phyloP scores from a whole-genome alignment of 2,113 vertebrate genomes.

The Steatornis caripensis region DNA sequence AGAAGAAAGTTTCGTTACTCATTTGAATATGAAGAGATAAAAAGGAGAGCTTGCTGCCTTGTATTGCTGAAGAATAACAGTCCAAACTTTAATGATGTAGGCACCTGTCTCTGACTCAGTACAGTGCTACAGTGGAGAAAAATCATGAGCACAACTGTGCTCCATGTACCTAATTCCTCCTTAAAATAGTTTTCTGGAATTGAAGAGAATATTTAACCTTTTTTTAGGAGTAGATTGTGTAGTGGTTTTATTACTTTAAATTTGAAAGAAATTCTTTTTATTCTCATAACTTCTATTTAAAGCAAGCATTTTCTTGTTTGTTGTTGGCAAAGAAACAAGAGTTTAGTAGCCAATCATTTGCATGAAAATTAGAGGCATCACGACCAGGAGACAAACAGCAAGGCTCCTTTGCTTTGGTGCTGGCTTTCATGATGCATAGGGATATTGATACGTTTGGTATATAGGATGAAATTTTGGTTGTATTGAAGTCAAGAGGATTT shows the following conservation, averaged over 20 bases:
- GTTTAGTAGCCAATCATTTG: background rate
- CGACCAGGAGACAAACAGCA: background rate
- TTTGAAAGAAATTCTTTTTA: background rate
- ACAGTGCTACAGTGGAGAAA: background rate
- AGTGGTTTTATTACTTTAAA: background rate
- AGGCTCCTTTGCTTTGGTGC: background rate
- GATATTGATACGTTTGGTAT: background rate
- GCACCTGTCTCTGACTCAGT: background rate
- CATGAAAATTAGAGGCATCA: background rate
- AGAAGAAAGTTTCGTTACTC: background rate
- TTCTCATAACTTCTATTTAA: background rate
- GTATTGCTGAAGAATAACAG: background rate
- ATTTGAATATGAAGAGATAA: background rate
- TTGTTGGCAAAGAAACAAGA: background rate
- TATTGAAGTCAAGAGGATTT: background rate
- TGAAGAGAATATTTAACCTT: background rate
- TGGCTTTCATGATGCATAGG: background rate
- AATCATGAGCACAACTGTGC: background rate
- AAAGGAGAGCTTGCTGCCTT: background rate
- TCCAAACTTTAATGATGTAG: background rate
- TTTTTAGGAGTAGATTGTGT: background rate
- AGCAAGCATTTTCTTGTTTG: background rate
- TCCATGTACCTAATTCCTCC: background rate
- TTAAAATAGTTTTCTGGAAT: background rate
- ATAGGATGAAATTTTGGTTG: background rate